Base-by-base conservation (phyloP, 2,888 invertebrate species). In the Carpatolechia fugitivella region DNA sequence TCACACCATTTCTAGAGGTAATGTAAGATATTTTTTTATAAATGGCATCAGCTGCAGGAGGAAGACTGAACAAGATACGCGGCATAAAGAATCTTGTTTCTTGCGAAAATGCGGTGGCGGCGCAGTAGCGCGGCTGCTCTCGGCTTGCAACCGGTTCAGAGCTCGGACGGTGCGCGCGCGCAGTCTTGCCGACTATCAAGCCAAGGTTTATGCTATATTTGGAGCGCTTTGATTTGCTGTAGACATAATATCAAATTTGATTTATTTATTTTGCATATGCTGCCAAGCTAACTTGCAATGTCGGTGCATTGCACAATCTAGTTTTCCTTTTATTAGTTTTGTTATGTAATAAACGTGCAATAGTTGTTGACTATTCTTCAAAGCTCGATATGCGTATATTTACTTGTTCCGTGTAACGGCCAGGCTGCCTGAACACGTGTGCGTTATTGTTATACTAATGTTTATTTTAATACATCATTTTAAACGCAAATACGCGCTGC, bases 41-140 rank as follows among this genome's bases (percentile, higher is more conserved):
- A 24, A 24, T 24, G 7, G 14, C 14, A 1, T 14, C 13, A 36
- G 7, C 13, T 36, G 1, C n/a, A 4, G 35, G 1, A n/a, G 13
- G 4, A 35, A 35, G 11, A n/a, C 35, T 33, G 10, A 11, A 6
- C 6, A 16, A 40, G 16, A 40, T 16, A 40, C 40, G 40, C 8
- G 6, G 4, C 13, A 56, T 55, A 60, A 68, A 68, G 75, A 80
- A 80, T 85, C 75, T 68, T 65, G 70, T 85, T 85, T 64, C 84
- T 72, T 74, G 82, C 77, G 79, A 85, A 84, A 85, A 81, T 80
- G 68, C 67, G 66, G 63, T 63, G 65, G 73, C 65, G 71, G 72
- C 72, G 61, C 46, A 46, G 62, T 70, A 68, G 64, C 72, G 66
- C 67, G 72, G 75, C 77, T 67, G 64, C 65, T 65, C 66, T 70